Percentiles rank a stretch among this genome's conserved stretches.
These are phyloP conservation scores for Cuniculus paca DNA, from an alignment of 2,797 vertebrate genomes.

Conservation along the genomic window DNA sequence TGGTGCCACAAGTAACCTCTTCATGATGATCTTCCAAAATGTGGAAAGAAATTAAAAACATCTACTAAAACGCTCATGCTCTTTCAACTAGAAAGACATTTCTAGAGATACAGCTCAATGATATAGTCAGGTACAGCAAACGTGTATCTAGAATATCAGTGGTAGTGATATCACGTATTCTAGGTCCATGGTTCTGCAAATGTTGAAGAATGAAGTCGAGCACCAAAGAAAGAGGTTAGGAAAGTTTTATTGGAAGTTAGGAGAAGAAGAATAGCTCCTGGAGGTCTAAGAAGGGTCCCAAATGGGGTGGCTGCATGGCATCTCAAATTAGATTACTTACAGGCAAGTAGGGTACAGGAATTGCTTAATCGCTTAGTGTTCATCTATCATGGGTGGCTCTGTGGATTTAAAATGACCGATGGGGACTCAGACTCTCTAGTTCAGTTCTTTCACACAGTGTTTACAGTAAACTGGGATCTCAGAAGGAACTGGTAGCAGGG, in stretches of 20 bases:
- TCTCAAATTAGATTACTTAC: not conserved
- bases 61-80: not conserved
- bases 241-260: not conserved
- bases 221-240: not conserved
- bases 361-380: not conserved
- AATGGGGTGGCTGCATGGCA: not conserved
- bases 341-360: not conserved
- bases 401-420: not conserved
- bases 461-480: not conserved
- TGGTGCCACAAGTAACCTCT: not conserved
- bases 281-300: not conserved
- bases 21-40: not conserved
- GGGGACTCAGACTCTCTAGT: not conserved
- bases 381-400: not conserved
- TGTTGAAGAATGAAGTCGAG: not conserved
- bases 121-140: not conserved
- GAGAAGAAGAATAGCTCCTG: not conserved
- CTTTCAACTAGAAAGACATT: not conserved
- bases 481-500: not conserved
- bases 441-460: not conserved
- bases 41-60: not conserved
- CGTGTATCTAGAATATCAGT: not conserved
- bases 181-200: not conserved
- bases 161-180: not conserved
- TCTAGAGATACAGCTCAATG: not conserved